phyloP scores from a whole-genome alignment of 2,888 invertebrate species.

The Gryllus longicercus region DNA sequence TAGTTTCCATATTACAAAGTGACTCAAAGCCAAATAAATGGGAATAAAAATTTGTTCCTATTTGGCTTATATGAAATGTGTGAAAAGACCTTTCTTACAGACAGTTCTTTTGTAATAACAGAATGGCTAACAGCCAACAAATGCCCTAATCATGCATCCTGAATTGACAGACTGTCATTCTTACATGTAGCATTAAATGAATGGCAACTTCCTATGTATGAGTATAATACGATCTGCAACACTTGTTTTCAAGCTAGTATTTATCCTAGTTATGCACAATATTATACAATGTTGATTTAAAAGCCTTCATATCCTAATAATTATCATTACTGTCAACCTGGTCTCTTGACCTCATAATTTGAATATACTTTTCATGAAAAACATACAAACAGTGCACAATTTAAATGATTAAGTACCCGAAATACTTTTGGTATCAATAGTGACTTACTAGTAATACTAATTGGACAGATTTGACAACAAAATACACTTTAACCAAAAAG shows the following conservation, averaged over 20 bases:
- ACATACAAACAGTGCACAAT: no score
- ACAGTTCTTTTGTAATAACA: background rate
- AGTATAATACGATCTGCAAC: background rate
- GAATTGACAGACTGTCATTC: background rate
- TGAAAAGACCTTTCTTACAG: background rate
- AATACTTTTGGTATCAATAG: no score
- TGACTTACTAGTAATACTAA: no score
- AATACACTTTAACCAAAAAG: no score
- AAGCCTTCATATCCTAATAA: conserved; percentile 3
- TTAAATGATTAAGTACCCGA: no score
- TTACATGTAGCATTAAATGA: background rate
- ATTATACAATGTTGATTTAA: background rate
- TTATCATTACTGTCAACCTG: no score
- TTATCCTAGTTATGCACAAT: conserved; percentile 1
- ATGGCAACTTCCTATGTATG: background rate
- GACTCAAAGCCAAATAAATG: conserved; percentile 11
- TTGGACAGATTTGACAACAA: no score
- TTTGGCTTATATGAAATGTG: background rate
- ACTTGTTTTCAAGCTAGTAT: background rate
- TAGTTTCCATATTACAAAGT: background rate
- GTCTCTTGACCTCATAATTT: no score
- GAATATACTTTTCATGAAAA: no score
- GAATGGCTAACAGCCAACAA: background rate
- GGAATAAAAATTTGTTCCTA: background rate
- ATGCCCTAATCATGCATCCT: background rate